Evolutionary conservation across 2,797 vertebrate species (phyloP).

Genomic region (Galaxias olidus): DNA sequence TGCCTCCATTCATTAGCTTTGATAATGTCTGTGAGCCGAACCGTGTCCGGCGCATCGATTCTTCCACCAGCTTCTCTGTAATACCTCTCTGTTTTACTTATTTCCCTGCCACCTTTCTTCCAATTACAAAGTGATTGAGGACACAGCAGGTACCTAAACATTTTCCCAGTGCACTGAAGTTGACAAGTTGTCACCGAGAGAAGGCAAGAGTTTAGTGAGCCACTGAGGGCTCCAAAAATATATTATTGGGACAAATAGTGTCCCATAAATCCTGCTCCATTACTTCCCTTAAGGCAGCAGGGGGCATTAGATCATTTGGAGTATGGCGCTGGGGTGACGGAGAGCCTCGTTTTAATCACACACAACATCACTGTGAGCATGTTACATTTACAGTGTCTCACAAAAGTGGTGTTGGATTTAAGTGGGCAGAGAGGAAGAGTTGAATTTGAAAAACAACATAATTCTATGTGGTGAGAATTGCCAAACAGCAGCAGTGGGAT

Average conservation of each 20-base stretch:
- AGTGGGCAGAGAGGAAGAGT: too few relatives aligned
- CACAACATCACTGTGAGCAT: conserved; percentile 17
- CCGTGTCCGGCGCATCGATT: too few relatives aligned
- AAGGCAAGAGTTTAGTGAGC: conserved; percentile 31
- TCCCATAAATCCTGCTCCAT: conserved; percentile 51
- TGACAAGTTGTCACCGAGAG: conserved; percentile 36
- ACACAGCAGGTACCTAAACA: conserved; percentile 17
- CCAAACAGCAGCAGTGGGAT: too few relatives aligned
- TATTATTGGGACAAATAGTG: conserved; percentile 46
- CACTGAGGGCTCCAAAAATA: conserved; percentile 39
- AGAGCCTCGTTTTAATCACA: conserved; percentile 14
- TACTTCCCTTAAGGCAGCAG: conserved; percentile 39
- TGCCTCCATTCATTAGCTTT: too few relatives aligned
- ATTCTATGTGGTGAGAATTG: too few relatives aligned
- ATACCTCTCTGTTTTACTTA: too few relatives aligned
- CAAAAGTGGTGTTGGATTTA: not conserved
- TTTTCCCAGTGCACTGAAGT: conserved; percentile 26
- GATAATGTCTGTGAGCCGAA: too few relatives aligned
- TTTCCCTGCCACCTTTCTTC: conserved; percentile 7
- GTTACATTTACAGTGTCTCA: conserved; percentile 8
- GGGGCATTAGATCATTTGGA: conserved; percentile 43
- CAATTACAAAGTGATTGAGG: conserved; percentile 52
- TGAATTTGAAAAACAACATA: too few relatives aligned
- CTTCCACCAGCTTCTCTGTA: too few relatives aligned
- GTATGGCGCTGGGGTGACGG: conserved; percentile 18